Conservation (phyloP, 2,113 vertebrate genomes). For the Psophia crepitans region DNA sequence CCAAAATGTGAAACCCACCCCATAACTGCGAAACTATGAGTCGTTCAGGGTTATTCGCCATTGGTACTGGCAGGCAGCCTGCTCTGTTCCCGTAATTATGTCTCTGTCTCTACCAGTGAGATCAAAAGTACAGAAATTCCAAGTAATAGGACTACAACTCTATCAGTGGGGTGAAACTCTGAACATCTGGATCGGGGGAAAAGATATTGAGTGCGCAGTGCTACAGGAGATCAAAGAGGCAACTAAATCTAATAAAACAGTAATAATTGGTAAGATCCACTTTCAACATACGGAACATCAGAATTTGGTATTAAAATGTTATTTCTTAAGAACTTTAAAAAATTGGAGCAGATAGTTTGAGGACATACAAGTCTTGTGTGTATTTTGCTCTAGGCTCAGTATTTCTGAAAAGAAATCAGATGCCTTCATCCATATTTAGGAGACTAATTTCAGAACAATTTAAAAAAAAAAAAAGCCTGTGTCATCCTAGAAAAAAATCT, state of each 20-base stretch:
- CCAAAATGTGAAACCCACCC: slow-evolving; percentile 61
- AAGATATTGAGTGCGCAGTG: slow-evolving; percentile 44
- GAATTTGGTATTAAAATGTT: slow-evolving; percentile 58
- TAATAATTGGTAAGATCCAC: slow-evolving; percentile 47
- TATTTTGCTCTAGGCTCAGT: not conserved
- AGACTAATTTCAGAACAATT: not conserved
- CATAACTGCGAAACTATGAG: slow-evolving; percentile 63
- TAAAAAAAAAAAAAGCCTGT: not conserved
- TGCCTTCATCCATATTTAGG: slow-evolving; percentile 30
- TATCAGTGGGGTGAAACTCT: slow-evolving; percentile 35
- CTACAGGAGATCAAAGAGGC: slow-evolving; percentile 58
- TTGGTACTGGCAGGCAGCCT: slow-evolving; percentile 62
- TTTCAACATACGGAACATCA: slow-evolving; percentile 50
- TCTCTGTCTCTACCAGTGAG: slow-evolving; percentile 64
- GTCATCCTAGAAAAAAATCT: not conserved
- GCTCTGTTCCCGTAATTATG: slow-evolving; percentile 63
- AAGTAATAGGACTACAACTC: slow-evolving; percentile 62
- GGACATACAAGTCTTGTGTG: not conserved
- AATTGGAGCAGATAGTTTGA: slow-evolving; percentile 61
- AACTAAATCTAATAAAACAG: slow-evolving; percentile 65
- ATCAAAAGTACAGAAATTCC: slow-evolving; percentile 67
- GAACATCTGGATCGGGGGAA: slow-evolving; percentile 54
- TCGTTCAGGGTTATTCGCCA: slow-evolving; percentile 64
- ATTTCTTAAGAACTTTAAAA: slow-evolving; percentile 42
- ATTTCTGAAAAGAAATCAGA: not conserved